Conservation (phyloP, 2,113 vertebrate species). For the Neopipo cinnamomea region DNA sequence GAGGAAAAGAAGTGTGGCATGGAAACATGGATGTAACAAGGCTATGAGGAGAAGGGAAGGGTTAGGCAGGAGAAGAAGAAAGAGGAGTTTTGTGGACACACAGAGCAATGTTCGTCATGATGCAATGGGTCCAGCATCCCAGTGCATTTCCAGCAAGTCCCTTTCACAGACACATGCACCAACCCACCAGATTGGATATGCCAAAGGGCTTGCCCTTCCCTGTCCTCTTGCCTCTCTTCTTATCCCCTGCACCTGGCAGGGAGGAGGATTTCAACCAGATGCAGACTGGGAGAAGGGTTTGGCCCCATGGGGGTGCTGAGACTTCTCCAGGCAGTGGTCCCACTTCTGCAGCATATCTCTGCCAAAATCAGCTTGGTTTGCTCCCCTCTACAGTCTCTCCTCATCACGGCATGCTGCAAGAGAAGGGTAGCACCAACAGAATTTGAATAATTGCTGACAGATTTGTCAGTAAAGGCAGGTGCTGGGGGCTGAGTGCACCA, state of each 20-base stretch:
- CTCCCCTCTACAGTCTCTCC: not conserved
- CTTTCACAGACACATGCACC: not conserved
- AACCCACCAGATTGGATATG: rapidly evolving
- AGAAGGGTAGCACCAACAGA: not conserved
- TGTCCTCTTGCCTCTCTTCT: not conserved
- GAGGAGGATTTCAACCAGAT: not conserved
- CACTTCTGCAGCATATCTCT: not conserved
- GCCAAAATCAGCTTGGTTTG: not conserved
- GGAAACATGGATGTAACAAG: not conserved
- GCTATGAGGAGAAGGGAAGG: not conserved
- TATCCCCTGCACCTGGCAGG: rapidly evolving
- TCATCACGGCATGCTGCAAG: rapidly evolving
- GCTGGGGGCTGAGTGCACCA: not conserved
- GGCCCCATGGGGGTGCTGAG: not conserved
- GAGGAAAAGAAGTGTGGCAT: not conserved
- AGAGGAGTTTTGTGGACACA: not conserved
- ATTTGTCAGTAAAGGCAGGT: not conserved
- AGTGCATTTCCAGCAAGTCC: rapidly evolving
- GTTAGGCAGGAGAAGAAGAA: not conserved
- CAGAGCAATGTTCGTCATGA: rapidly evolving
- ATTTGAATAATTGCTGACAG: rapidly evolving
- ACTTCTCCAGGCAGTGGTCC: not conserved
- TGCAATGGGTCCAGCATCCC: rapidly evolving
- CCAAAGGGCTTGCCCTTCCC: not conserved
- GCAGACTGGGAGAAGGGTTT: rapidly evolving